phyloP scores from a whole-genome alignment of 2,797 vertebrate genomes.

The Zalophus californianus region DNA sequence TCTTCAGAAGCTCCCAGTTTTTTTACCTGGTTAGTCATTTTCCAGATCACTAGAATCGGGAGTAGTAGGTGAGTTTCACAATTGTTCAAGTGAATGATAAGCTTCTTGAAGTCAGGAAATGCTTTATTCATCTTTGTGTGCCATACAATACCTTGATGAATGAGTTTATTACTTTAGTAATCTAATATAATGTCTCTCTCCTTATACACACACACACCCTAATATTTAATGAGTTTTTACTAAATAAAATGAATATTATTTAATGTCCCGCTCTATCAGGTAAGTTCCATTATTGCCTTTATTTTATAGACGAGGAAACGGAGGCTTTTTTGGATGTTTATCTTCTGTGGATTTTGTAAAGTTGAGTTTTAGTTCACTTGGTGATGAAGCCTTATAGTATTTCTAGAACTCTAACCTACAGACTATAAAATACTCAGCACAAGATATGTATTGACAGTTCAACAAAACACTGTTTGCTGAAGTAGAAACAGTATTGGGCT shows the following conservation, averaged over 20 bases:
- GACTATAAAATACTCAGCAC: neutral
- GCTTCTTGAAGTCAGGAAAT: slow-evolving; percentile 8
- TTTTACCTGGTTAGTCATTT: neutral
- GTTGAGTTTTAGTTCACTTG: neutral
- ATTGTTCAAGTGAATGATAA: neutral
- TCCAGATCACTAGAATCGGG: neutral
- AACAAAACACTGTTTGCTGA: slow-evolving; percentile 26
- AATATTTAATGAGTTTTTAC: slow-evolving; percentile 18
- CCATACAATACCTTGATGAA: neutral
- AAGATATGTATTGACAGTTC: neutral
- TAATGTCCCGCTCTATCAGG: neutral
- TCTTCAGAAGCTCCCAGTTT: neutral
- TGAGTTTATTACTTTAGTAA: neutral
- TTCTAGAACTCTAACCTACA: neutral
- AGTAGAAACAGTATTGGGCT: slow-evolving; percentile 8
- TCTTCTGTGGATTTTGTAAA: slow-evolving; percentile 11
- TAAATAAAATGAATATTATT: slow-evolving; percentile 43
- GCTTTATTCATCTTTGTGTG: neutral
- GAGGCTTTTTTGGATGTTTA: slow-evolving; percentile 21
- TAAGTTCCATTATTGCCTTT: neutral
- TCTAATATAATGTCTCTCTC: neutral
- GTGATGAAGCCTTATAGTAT: neutral
- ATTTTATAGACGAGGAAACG: slow-evolving; percentile 9
- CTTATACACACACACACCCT: neutral
- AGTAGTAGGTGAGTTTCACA: neutral